Percentiles rank a stretch among this genome's conserved stretches.
Conservation (phyloP, 2,113 vertebrate genomes). For the Ictalurus punctatus region DNA sequence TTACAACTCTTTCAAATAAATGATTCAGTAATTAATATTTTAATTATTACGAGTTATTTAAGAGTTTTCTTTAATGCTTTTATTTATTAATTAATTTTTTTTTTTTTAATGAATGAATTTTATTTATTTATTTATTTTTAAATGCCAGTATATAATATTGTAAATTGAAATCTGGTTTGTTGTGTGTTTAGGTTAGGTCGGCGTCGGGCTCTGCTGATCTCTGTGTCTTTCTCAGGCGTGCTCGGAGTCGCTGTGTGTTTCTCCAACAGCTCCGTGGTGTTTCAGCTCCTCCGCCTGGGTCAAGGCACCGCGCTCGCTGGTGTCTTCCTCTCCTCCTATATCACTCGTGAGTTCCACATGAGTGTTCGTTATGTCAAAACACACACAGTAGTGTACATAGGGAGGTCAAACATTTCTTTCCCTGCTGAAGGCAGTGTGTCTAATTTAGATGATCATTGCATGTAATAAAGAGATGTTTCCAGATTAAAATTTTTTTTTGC, state of each 20-base stretch:
- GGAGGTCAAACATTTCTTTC: neutral
- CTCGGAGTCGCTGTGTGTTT: constrained; percentile 73
- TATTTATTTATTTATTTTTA: too few species aligned
- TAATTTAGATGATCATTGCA: neutral
- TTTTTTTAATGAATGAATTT: neutral
- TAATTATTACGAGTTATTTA: neutral
- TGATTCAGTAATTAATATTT: neutral
- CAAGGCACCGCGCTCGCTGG: constrained; percentile 77
- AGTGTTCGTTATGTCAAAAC: neutral
- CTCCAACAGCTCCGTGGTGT: constrained; percentile 66
- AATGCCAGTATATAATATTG: neutral
- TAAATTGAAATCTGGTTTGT: neutral
- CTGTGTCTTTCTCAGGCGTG: constrained; percentile 74
- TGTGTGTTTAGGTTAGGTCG: constrained; percentile 77
- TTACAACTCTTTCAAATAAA: neutral
- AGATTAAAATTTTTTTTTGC: neutral
- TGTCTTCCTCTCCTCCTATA: constrained; percentile 79
- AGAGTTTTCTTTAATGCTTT: neutral
- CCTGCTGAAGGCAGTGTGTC: too few species aligned
- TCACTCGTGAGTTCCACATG: constrained; percentile 71
- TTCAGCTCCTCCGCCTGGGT: constrained; percentile 74
- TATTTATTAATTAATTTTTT: neutral
- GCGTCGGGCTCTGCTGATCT: constrained; percentile 70
- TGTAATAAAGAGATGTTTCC: neutral
- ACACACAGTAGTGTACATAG: neutral